phyloP scores from a whole-genome alignment of 2,888 invertebrate species.

The Pollenia amentaria region DNA sequence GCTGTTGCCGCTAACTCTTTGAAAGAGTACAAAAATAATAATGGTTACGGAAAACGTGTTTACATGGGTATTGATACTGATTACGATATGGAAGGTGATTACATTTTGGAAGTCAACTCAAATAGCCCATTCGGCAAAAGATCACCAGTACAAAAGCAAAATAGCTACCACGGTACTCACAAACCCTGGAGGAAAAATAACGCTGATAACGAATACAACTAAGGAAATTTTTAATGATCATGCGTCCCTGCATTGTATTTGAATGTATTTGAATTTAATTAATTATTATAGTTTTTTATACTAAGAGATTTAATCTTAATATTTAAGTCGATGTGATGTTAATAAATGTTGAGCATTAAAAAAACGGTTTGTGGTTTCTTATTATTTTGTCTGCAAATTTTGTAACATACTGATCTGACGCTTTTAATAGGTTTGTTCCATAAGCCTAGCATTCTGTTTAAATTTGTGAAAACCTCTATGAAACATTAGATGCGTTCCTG shows the following conservation, averaged over 20 bases:
- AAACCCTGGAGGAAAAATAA: neutral
- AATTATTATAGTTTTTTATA: neutral
- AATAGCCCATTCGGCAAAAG: conserved; percentile 82
- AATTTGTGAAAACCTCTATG: no score
- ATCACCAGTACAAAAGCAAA: conserved; percentile 79
- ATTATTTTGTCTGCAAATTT: neutral
- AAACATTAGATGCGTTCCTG: no score
- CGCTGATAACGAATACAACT: neutral
- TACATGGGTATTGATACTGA: conserved; percentile 82
- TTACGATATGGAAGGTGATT: conserved; percentile 80
- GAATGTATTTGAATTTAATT: neutral
- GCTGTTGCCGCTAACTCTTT: conserved; percentile 81
- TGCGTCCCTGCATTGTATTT: no score
- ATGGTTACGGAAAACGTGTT: conserved; percentile 80
- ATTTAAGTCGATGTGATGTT: conserved; percentile 11
- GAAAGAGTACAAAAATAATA: conserved; percentile 79
- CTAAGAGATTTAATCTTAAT: neutral
- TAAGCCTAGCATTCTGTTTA: no score
- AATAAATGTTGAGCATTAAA: conserved; percentile 54
- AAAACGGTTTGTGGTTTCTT: neutral
- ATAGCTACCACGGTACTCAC: conserved; percentile 77
- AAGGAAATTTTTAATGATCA: neutral
- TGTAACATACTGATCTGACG: no score
- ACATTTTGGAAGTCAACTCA: conserved; percentile 81
- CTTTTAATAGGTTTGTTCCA: no score